These are phyloP conservation scores for Hyposoter didymator DNA, from an alignment of 2,888 invertebrate species.

Conservation along the genomic window DNA sequence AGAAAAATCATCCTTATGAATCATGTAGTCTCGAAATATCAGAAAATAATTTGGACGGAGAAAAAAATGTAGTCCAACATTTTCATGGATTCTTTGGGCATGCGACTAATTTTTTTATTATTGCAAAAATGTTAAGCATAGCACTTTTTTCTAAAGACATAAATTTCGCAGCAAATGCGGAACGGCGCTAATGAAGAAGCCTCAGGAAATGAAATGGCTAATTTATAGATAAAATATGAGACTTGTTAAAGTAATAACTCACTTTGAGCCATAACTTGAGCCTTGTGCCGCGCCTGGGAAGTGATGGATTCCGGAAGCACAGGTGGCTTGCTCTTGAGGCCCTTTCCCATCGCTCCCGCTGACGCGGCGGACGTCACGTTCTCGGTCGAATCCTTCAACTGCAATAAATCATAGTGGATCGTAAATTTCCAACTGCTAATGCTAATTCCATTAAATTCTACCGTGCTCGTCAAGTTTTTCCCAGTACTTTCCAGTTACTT, in stretches of 20 bases:
- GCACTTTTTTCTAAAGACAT: background rate
- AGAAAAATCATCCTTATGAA: conserved; percentile 12
- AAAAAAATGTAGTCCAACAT: background rate
- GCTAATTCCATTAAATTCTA: conserved; percentile 37
- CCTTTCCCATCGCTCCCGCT: conserved; percentile 75
- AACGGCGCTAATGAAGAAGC: conserved; percentile 1
- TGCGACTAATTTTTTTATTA: background rate
- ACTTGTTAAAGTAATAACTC: conserved; percentile 72
- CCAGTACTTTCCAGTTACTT: background rate
- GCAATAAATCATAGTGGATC: conserved; percentile 60
- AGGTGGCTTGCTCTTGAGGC: conserved; percentile 78
- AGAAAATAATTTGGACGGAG: background rate
- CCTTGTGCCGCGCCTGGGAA: conserved; percentile 77
- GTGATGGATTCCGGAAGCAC: conserved; percentile 76
- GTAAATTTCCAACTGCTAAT: conserved; percentile 28
- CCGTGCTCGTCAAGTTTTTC: background rate
- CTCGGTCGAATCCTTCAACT: conserved; percentile 64
- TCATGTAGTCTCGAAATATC: background rate
- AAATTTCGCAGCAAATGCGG: no score
- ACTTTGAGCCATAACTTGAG: conserved; percentile 89
- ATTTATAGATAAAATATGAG: conserved; percentile 31
- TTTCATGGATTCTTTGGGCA: background rate
- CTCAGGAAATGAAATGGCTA: conserved; percentile 17
- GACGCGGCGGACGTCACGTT: conserved; percentile 71
- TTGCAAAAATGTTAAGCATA: background rate